These are phyloP conservation scores for Gracilinanus agilis DNA, from an alignment of 2,113 vertebrate species.

Conservation along the genomic window DNA sequence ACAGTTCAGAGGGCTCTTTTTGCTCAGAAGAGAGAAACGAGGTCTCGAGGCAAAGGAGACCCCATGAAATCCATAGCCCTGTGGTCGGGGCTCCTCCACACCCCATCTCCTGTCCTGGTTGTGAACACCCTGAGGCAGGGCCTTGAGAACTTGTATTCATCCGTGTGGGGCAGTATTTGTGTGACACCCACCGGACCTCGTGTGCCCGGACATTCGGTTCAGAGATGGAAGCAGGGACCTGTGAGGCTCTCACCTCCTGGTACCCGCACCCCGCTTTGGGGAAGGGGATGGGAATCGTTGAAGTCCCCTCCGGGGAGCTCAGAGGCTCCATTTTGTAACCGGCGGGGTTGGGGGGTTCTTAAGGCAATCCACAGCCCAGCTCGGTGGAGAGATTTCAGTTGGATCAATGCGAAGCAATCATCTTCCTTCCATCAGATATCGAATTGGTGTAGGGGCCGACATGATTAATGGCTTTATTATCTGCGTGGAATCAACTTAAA, in stretches of 20 bases:
- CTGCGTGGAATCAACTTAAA: constrained; percentile 74
- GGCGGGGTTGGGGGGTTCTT: neutral
- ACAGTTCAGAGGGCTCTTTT: neutral
- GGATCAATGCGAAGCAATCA: constrained; percentile 89
- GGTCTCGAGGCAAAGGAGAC: too few relatives aligned
- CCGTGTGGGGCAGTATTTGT: neutral
- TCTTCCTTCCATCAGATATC: constrained; percentile 83
- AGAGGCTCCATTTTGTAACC: neutral
- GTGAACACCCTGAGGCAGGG: neutral
- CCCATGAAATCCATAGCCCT: neutral
- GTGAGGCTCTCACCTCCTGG: too few relatives aligned
- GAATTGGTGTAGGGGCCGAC: constrained; percentile 70
- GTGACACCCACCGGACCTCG: neutral
- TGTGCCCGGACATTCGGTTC: neutral
- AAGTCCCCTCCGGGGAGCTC: neutral
- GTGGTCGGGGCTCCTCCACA: neutral
- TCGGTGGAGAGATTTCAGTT: constrained; percentile 73
- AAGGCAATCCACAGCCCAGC: neutral
- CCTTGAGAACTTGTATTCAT: neutral
- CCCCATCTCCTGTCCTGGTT: neutral
- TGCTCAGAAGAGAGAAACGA: neutral
- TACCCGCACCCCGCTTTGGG: neutral
- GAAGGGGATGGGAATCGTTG: neutral
- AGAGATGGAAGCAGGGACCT: neutral
- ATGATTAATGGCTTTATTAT: constrained; percentile 89